Base-by-base conservation (phyloP, 2,888 invertebrate genomes). In the Xestobium rufovillosum region DNA sequence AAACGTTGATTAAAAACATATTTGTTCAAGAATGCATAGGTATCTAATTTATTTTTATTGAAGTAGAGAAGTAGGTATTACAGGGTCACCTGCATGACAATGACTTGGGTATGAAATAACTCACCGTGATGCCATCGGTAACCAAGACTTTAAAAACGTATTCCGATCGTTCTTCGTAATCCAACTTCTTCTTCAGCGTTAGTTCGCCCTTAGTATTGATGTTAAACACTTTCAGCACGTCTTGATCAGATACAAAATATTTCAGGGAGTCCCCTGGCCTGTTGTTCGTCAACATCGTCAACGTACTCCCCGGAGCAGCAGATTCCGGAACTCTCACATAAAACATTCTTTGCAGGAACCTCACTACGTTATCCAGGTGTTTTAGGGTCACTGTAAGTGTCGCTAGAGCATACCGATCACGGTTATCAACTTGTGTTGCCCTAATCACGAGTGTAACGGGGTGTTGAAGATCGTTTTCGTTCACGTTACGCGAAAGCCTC, bases 351-450 rank as follows among this genome's bases (percentile, higher is more conserved):
- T 83, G 79, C 10, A 81, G 66, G 68, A 91, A 91, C 48, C 74
- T 73, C 23, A 66, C 52, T 49, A 67, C 53, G 54, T 62, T 42
- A 48, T 60, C 31, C 52, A 56, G 1, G 60, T 64, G 43, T 42
- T 71, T 67, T 27, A 70, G 67, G 11, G 72, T 69, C 42, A 90
- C 70, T 9, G 83, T 76, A 35, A 92, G 71, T 1, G 91, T 90
- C 1, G 87, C 82, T 41, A 92, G 68, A 1, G 91, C 87, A 61
- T 89, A 89, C 34, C 89, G 77, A 68, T 91, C 91, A 0, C 82
- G 70, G 70, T 92, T 92, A 66, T 92, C 89, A 76, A 83, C 66
- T 43, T 66, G 66, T 3, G 63, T 64, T 49, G 82, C 85, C 68
- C 85, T 82, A 11, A 90, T 75, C 31, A 90, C 86, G 23, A 90